Evolutionary conservation across 2,113 vertebrate species (phyloP).

Genomic region (Entosphenus tridentatus): DNA sequence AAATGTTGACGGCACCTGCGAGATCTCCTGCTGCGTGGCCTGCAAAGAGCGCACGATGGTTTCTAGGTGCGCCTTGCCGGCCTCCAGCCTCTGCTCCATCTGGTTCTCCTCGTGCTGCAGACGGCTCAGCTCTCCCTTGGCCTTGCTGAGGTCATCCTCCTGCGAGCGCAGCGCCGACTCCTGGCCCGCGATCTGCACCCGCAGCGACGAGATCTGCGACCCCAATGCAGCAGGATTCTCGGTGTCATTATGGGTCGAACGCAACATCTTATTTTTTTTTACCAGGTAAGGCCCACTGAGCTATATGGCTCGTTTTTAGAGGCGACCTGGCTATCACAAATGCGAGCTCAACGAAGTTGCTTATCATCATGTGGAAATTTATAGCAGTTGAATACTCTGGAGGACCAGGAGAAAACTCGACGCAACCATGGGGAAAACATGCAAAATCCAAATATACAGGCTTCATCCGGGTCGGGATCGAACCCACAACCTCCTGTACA

Average conservation of each 20-base stretch:
- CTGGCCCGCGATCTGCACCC: conserved; percentile 75
- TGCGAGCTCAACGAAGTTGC: too few species aligned
- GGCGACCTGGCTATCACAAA: not conserved
- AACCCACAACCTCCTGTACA: too few species aligned
- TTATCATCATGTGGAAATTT: too few species aligned
- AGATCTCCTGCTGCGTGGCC: conserved; percentile 85
- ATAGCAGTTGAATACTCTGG: too few species aligned
- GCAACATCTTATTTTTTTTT: not conserved
- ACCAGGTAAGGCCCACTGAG: not conserved
- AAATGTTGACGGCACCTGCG: conserved; percentile 34
- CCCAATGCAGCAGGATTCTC: conserved; percentile 5
- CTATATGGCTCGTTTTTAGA: not conserved
- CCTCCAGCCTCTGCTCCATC: conserved; percentile 78
- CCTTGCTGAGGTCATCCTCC: conserved; percentile 65
- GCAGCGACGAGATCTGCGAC: conserved; percentile 58
- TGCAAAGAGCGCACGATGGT: conserved; percentile 86
- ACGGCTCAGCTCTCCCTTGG: conserved; percentile 51
- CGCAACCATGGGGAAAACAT: too few species aligned
- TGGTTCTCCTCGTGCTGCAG: conserved; percentile 79
- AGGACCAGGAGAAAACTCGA: too few species aligned
- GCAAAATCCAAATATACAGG: too few species aligned
- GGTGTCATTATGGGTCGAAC: not conserved
- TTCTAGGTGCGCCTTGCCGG: conserved; percentile 69
- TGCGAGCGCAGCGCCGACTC: conserved; percentile 72
- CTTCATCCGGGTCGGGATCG: too few species aligned